Evolutionary conservation across 2,888 invertebrate species (phyloP).

Genomic region (Hemicrepidius hirtus): DNA sequence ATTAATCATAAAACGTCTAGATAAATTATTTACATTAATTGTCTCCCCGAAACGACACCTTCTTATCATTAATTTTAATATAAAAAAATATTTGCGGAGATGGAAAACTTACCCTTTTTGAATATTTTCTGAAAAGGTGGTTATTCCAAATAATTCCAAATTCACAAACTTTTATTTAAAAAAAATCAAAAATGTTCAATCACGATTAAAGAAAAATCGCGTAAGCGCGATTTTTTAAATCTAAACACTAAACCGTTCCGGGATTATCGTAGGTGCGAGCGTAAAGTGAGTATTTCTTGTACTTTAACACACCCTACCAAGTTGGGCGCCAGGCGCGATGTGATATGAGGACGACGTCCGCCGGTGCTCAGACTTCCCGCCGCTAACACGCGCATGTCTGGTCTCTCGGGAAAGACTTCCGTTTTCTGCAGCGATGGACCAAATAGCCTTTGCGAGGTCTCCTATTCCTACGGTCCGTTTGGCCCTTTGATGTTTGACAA

Average conservation of each 20-base stretch:
- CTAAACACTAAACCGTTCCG: not conserved
- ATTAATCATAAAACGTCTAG: constrained; percentile 5
- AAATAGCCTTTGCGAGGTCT: constrained; percentile 43
- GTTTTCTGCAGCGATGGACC: constrained; percentile 44
- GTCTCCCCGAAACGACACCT: not conserved
- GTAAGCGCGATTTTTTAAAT: not conserved
- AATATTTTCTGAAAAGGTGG: not conserved
- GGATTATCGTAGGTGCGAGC: not conserved
- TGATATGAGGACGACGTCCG: constrained; percentile 48
- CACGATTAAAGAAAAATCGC: not conserved
- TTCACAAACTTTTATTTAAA: constrained; percentile 10
- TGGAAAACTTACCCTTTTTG: constrained; percentile 5
- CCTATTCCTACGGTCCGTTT: constrained; percentile 46
- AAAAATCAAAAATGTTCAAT: constrained; percentile 2
- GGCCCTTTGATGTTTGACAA: constrained; percentile 43
- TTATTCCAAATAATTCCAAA: constrained; percentile 13
- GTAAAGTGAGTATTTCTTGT: not conserved
- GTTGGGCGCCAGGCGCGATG: constrained; percentile 45
- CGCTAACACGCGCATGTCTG: constrained; percentile 47
- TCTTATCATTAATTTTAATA: constrained; percentile 4
- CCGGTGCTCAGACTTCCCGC: constrained; percentile 50
- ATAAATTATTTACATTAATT: constrained; percentile 1
- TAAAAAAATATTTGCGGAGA: too few species aligned
- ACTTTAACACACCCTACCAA: constrained; percentile 26
- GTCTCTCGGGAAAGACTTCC: constrained; percentile 42